Conservation (phyloP, 2,797 vertebrate species). For the Carapus acus region DNA sequence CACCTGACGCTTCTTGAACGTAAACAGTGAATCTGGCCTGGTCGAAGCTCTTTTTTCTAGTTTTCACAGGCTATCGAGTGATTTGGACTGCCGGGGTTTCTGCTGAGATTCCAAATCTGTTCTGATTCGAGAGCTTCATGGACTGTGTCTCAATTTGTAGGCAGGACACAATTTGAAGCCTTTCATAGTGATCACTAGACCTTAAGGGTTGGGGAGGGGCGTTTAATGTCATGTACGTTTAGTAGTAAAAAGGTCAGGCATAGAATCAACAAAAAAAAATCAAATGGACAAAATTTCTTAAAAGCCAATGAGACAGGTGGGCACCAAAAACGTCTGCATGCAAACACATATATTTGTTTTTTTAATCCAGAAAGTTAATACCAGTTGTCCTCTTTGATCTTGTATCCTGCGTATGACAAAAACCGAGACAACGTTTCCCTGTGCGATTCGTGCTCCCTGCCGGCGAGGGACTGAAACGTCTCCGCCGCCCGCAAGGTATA, state of each 20-base stretch:
- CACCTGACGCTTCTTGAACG: conserved; percentile 31
- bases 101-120: conserved; percentile 9
- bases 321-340: conserved; percentile 67
- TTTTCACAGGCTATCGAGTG: conserved; percentile 18
- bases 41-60: conserved; percentile 8
- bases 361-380: conserved; percentile 50
- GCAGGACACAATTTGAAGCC: too few relatives aligned
- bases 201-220: too few relatives aligned
- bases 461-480: conserved; percentile 43
- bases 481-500: conserved; percentile 56
- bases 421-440: conserved; percentile 52
- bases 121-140: too few relatives aligned
- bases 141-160: conserved; percentile 15
- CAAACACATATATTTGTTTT: conserved; percentile 67
- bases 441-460: conserved; percentile 50
- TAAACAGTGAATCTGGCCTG: conserved; percentile 5
- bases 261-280: conserved; percentile 26
- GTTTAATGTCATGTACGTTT: conserved; percentile 6
- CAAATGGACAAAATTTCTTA: conserved; percentile 46
- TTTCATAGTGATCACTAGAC: too few relatives aligned
- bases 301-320: conserved; percentile 55
- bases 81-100: conserved; percentile 20
- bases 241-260: conserved; percentile 10
- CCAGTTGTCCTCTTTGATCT: conserved; percentile 46
- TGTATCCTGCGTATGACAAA: conserved; percentile 42